phyloP scores from a whole-genome alignment of 2,888 invertebrate genomes.

The Drosophila barbarae region DNA sequence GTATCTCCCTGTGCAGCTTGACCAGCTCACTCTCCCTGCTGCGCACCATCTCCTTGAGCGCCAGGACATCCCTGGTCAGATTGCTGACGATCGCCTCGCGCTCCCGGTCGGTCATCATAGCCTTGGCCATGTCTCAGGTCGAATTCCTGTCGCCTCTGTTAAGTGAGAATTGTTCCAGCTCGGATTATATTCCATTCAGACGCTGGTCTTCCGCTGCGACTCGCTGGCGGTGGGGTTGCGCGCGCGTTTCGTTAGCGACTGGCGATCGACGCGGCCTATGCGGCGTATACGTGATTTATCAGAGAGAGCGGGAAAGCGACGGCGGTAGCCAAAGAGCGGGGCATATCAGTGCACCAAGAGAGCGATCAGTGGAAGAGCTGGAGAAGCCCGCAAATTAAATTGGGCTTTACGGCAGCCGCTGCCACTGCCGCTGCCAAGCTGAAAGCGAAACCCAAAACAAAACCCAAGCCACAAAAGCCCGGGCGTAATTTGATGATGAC shows the following conservation, averaged over 20 bases:
- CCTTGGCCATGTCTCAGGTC: slow-evolving; percentile 38
- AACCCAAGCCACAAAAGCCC: slow-evolving; percentile 52
- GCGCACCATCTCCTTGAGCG: slow-evolving; percentile 81
- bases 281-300: slow-evolving; percentile 61
- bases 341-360: slow-evolving; percentile 4
- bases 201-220: slow-evolving; percentile 15
- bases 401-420: slow-evolving; percentile 5
- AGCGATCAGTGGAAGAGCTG: slow-evolving; percentile 2
- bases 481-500: slow-evolving; percentile 70
- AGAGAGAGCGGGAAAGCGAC: background rate
- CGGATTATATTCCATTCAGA: slow-evolving; percentile 29
- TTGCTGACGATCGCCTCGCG: slow-evolving; percentile 79
- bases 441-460: slow-evolving; percentile 46
- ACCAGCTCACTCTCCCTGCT: slow-evolving; percentile 82
- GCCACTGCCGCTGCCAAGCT: slow-evolving; percentile 5
- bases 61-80: slow-evolving; percentile 82
- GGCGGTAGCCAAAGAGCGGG: slow-evolving; percentile 4
- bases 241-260: slow-evolving; percentile 52
- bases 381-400: slow-evolving; percentile 7
- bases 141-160: background rate
- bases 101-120: slow-evolving; percentile 52
- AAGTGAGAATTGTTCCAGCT: background rate
- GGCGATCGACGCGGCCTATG: slow-evolving; percentile 60
- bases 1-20: slow-evolving; percentile 84
- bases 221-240: slow-evolving; percentile 16